A percentile compares a stretch with the other conserved stretches of the same genome.
Conservation (phyloP, 2,888 invertebrate species). For the Augochlorella aurata region DNA sequence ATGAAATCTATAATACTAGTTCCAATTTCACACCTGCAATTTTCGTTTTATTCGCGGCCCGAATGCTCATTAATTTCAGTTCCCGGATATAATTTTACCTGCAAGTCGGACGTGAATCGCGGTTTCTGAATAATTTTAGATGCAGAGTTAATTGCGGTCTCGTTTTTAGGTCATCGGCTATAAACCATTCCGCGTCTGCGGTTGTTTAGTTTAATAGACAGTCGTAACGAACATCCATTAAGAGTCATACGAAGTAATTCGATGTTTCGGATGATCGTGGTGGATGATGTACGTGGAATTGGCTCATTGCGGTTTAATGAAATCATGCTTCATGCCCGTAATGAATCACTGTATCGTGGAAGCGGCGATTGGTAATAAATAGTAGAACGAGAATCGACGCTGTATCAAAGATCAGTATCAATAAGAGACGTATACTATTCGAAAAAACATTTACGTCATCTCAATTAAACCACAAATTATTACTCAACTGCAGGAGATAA, state of each 20-base stretch:
- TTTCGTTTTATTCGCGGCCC: too few species aligned
- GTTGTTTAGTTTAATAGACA: slow-evolving; percentile 14
- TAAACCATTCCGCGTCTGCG: neutral
- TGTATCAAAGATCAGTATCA: neutral
- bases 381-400: neutral
- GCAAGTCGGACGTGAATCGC: neutral
- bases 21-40: neutral
- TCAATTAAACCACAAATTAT: too few species aligned
- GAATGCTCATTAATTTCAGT: neutral
- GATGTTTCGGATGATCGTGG: slow-evolving; percentile 1
- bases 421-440: too few species aligned
- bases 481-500: too few species aligned
- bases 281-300: neutral
- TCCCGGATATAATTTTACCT: neutral
- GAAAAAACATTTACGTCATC: too few species aligned
- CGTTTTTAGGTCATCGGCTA: neutral
- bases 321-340: neutral
- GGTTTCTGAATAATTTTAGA: neutral
- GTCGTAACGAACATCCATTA: slow-evolving; percentile 21
- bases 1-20: neutral
- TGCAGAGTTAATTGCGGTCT: neutral
- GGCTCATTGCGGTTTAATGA: neutral
- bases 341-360: neutral
- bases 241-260: slow-evolving; percentile 17
- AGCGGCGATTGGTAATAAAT: neutral